Evolutionary conservation across 2,113 vertebrate genomes (phyloP), one percentile per base, ranked within the genome.

Genomic region (Channa maculata): DNA sequence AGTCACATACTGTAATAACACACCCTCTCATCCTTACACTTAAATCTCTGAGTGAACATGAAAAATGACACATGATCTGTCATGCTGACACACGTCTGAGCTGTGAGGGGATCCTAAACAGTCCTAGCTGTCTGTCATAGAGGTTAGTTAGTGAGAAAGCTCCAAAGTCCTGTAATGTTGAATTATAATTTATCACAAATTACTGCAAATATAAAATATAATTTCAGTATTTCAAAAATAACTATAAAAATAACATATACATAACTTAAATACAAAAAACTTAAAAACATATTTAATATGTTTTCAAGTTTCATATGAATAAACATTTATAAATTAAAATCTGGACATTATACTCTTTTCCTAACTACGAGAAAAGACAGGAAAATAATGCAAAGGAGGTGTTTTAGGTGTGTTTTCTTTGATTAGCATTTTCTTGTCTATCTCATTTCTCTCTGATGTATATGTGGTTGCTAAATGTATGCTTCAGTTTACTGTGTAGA

Each of bases 61-160:
- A 66, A 71, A 71, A 79, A 87, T 70, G 50, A 65, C 8, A 2
- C 24, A 8, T 65, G 52, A 24, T 61, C 60, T 12, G n/a, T 86
- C 85, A 75, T 44, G 39, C 74, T 75, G 77, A 71, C 53, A 75
- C 38, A 54, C 55, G 64, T 69, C 62, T 14, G 61, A 67, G 51
- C 36, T 6, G 46, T 0, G 11, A 50, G 59, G 52, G 48, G 37
- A 34, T 77, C 24, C 6, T 54, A 33, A 58, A 82, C 24, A 24
- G 54, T 36, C 70, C 45, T 65, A 66, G 61, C 48, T 58, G 36
- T 45, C 53, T 9, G 33, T 65, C 52, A n/a, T 50, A 5, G 69
- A 46, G 50, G 65, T 59, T 24, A 24, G 24, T 24, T 24, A 24
- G 24, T 24, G 24, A 24, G 24, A 24, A 24, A 24, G 24, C 24